These are phyloP conservation scores for Brachyalestes nurse DNA, from an alignment of 2,797 vertebrate species.

Conservation along the genomic window DNA sequence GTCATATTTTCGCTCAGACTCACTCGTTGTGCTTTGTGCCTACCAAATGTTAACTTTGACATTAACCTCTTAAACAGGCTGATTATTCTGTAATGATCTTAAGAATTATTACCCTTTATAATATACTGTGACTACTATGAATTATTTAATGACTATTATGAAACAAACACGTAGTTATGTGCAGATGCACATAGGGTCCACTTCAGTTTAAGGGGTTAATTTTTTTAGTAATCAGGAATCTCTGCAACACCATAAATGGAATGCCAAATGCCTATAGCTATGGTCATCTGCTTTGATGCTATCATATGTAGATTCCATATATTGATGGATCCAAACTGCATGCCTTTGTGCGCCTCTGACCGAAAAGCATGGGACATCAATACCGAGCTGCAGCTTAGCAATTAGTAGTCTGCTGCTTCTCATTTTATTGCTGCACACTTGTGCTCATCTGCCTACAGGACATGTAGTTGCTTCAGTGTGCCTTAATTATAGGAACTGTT, in stretches of 20 bases:
- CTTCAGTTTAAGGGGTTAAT: not conserved
- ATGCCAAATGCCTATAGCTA: not conserved
- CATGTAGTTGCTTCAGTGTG: conserved; percentile 6
- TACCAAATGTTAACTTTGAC: not conserved
- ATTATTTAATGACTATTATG: not conserved
- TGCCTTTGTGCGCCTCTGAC: conserved; percentile 27
- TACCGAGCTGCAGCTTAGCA: conserved; percentile 46
- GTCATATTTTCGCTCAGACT: not conserved
- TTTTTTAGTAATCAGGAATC: not conserved
- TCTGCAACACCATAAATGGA: not conserved
- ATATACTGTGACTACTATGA: not conserved
- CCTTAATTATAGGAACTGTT: not conserved
- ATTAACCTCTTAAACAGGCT: not conserved
- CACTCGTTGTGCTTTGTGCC: not conserved
- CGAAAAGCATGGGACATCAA: conserved; percentile 34
- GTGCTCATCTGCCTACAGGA: conserved; percentile 19
- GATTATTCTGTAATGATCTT: not conserved
- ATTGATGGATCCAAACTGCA: conserved; percentile 26
- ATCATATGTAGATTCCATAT: not conserved
- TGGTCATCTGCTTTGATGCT: not conserved
- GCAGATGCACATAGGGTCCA: not conserved
- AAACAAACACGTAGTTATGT: too few relatives aligned
- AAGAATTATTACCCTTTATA: not conserved
- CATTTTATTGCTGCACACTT: conserved; percentile 20
- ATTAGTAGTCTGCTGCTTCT: conserved; percentile 32